These are phyloP conservation scores for Numida meleagris DNA, from an alignment of 2,113 vertebrate species.

Conservation along the genomic window DNA sequence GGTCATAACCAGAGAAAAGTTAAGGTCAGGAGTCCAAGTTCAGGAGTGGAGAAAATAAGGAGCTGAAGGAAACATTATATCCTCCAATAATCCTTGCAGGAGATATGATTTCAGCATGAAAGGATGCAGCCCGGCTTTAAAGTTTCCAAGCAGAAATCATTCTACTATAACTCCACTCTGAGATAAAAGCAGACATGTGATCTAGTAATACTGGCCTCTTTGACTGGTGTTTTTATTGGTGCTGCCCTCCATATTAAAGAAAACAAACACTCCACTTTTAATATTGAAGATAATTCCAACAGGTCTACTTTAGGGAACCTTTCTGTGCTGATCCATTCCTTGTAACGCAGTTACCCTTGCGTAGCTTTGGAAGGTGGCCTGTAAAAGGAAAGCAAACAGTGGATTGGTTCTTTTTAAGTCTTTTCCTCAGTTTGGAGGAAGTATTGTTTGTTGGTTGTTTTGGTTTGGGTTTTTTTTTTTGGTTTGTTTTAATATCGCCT, in stretches of 20 bases:
- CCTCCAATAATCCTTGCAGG: constrained; percentile 61
- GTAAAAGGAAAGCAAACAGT: constrained; percentile 44
- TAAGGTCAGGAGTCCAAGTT: constrained; percentile 66
- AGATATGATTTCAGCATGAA: constrained; percentile 72
- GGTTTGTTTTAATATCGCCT: not conserved
- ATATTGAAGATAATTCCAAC: constrained; percentile 69
- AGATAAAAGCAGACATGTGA: constrained; percentile 67
- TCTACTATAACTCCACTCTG: constrained; percentile 51
- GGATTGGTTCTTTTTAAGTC: not conserved
- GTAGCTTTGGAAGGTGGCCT: constrained; percentile 41
- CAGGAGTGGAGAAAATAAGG: constrained; percentile 65
- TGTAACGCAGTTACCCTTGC: constrained; percentile 49
- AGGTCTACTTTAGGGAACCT: constrained; percentile 44
- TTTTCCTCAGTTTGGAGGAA: not conserved
- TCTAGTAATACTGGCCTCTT: constrained; percentile 58
- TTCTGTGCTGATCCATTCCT: constrained; percentile 55
- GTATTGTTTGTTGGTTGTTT: not conserved
- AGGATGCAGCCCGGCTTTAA: constrained; percentile 61
- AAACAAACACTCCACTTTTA: constrained; percentile 65
- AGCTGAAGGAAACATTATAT: constrained; percentile 59
- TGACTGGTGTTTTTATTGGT: constrained; percentile 65
- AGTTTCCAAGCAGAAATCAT: constrained; percentile 68
- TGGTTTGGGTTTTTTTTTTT: too few relatives aligned
- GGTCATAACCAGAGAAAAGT: constrained; percentile 59
- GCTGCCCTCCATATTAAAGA: constrained; percentile 54